phyloP scores from a whole-genome alignment of 2,888 invertebrate species.

The Dryococelus australis region DNA sequence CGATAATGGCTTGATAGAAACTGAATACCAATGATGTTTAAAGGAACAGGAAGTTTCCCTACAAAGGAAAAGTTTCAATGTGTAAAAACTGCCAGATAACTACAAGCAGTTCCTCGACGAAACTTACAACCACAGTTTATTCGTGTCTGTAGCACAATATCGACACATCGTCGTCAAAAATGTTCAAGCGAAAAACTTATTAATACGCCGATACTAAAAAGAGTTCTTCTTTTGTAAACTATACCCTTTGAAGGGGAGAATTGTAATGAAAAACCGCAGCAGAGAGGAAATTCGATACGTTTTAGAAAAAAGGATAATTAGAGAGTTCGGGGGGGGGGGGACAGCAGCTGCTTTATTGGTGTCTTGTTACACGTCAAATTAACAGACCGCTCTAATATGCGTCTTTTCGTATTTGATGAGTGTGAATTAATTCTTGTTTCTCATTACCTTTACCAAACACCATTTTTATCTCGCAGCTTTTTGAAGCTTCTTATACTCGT shows the following conservation, averaged over 20 bases:
- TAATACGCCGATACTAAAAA: not conserved
- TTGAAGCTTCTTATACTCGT: no score
- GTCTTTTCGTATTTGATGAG: no score
- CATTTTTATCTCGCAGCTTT: no score
- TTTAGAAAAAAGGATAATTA: slow-evolving; percentile 10
- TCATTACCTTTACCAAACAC: no score
- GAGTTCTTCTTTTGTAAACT: not conserved
- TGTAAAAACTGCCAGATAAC: not conserved
- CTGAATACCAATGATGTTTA: no score
- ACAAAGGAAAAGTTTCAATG: not conserved
- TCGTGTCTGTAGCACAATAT: not conserved
- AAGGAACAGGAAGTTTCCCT: no score
- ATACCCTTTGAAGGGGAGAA: not conserved
- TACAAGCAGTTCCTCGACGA: not conserved
- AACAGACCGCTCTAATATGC: not conserved
- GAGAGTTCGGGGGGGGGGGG: not conserved
- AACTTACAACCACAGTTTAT: not conserved
- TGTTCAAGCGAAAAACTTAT: not conserved
- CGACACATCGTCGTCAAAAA: not conserved
- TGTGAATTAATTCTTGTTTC: no score
- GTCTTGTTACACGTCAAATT: not conserved
- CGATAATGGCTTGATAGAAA: no score
- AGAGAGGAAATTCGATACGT: not conserved
- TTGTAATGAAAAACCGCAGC: slow-evolving; percentile 1
- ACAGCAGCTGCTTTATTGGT: not conserved